A percentile compares a stretch with the other conserved stretches of the same genome.
phyloP scores from a whole-genome alignment of 2,113 vertebrate species.

The Hippocampus abdominalis region DNA sequence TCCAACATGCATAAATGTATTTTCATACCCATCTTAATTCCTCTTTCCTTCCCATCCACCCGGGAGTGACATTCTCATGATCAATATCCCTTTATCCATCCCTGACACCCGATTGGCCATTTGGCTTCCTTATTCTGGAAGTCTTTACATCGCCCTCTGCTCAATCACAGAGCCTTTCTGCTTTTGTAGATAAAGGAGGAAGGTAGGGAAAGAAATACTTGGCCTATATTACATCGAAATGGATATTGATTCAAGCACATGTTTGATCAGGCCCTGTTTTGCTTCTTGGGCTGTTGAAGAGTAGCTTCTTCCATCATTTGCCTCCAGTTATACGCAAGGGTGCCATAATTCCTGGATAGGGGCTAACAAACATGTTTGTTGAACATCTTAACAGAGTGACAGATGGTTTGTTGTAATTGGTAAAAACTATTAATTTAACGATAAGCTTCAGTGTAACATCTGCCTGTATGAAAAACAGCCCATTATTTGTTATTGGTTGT shows the following conservation, averaged over 20 bases:
- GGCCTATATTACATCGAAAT: background rate
- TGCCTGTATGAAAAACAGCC: background rate
- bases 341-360: background rate
- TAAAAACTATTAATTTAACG: background rate
- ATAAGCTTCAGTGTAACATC: background rate
- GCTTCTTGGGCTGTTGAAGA: background rate
- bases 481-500: background rate
- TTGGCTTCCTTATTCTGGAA: constrained; percentile 40
- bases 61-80: constrained; percentile 22
- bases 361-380: background rate
- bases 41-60: constrained; percentile 14
- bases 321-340: background rate
- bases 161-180: constrained; percentile 1
- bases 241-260: background rate
- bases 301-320: too few relatives aligned
- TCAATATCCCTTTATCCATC: constrained; percentile 33
- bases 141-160: constrained; percentile 6
- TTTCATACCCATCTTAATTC: constrained; percentile 23
- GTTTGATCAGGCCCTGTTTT: background rate
- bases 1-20: constrained; percentile 43
- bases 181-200: background rate
- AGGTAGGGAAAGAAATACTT: background rate
- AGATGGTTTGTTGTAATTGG: background rate
- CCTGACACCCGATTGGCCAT: constrained; percentile 23
- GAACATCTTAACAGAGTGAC: background rate